Evolutionary conservation across 2,797 vertebrate species (phyloP).

Genomic region (Galaxias olidus): DNA sequence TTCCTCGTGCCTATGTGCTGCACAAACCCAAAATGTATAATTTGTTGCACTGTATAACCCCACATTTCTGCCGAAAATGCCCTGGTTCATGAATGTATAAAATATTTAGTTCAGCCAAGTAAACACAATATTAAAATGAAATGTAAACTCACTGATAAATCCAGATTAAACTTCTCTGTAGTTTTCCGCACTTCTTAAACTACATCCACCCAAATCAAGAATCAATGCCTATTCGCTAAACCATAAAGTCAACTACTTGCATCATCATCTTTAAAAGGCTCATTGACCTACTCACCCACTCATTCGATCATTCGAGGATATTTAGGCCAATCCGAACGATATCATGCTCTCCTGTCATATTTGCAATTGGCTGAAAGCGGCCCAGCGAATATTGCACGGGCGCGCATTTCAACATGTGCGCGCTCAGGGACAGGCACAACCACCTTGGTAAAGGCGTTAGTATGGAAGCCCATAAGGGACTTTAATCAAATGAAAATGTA

Average conservation of each 20-base stretch:
- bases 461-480: too few species aligned
- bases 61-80: too few species aligned
- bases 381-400: too few species aligned
- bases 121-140: background rate
- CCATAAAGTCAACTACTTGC: background rate
- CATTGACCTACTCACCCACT: conserved; percentile 48
- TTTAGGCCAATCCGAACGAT: conserved; percentile 68
- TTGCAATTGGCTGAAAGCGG: conserved; percentile 6
- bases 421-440: too few species aligned
- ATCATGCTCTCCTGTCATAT: conserved; percentile 42
- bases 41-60: too few species aligned
- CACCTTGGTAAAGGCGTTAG: too few species aligned
- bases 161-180: conserved; percentile 25
- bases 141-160: conserved; percentile 37
- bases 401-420: too few species aligned
- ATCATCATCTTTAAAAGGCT: conserved; percentile 9
- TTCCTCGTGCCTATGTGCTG: too few species aligned
- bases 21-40: too few species aligned
- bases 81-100: too few species aligned
- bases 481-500: too few species aligned
- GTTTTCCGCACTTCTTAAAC: conserved; percentile 16
- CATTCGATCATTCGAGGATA: conserved; percentile 73
- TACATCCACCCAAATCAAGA: conserved; percentile 8
- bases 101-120: too few species aligned
- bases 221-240: background rate